Percentiles rank a stretch among this genome's conserved stretches.
Conservation (phyloP, 2,888 invertebrate species). For the Polydrusus cervinus region DNA sequence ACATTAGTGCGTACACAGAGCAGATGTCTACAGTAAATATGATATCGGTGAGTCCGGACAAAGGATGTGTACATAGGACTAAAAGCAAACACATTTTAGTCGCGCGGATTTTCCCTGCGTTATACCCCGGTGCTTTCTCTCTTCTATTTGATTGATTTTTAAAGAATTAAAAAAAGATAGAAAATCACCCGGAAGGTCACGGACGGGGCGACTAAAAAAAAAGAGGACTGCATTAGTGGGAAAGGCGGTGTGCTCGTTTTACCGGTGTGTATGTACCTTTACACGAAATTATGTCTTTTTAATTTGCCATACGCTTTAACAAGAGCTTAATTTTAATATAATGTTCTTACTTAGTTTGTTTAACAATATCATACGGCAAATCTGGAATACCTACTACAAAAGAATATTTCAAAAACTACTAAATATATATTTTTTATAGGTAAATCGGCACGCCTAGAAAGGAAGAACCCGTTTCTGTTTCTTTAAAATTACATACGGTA, state of each 20-base stretch:
- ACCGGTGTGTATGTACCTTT: constrained; percentile 33
- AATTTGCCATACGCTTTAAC: constrained; percentile 44
- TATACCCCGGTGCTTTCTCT: constrained; percentile 46
- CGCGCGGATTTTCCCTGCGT: constrained; percentile 56
- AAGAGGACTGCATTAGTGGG: constrained; percentile 62
- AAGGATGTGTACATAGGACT: constrained; percentile 72
- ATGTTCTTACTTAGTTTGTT: constrained; percentile 30
- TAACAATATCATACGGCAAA: constrained; percentile 20
- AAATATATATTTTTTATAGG: too few species aligned
- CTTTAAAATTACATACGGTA: too few species aligned
- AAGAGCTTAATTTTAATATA: constrained; percentile 41
- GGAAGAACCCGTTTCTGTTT: too few species aligned
- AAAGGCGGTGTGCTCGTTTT: constrained; percentile 60
- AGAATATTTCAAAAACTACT: too few species aligned
- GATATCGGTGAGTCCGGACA: constrained; percentile 70
- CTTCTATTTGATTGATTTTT: constrained; percentile 29
- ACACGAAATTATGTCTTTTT: constrained; percentile 16
- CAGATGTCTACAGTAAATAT: constrained; percentile 71
- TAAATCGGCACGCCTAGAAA: too few species aligned
- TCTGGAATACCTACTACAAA: too few species aligned
- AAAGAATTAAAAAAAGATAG: constrained; percentile 34
- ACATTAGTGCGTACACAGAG: constrained; percentile 58
- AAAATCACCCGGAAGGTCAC: constrained; percentile 41
- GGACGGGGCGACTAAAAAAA: constrained; percentile 52
- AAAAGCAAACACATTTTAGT: constrained; percentile 65